phyloP scores from a whole-genome alignment of 1,140 invertebrate genomes.

The Cotesia chilonis region DNA sequence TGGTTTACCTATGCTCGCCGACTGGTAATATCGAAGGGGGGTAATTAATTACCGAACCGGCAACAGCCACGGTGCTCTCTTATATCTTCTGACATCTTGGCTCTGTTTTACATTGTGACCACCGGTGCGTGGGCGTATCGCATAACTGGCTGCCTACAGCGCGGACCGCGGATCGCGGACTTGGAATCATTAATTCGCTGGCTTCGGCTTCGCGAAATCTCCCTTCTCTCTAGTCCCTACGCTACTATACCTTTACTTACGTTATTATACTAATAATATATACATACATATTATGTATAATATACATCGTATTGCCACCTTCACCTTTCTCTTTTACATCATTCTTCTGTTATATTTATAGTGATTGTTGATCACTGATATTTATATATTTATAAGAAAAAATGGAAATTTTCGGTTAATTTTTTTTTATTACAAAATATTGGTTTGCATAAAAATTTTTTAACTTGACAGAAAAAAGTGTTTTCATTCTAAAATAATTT shows the following conservation, averaged over 20 bases:
- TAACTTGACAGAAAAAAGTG: too few species aligned
- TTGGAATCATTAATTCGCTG: conserved; percentile 54
- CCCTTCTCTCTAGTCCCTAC: not conserved
- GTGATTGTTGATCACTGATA: too few species aligned
- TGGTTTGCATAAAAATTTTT: too few species aligned
- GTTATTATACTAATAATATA: not conserved
- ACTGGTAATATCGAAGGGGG: conserved; percentile 42
- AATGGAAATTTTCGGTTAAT: too few species aligned
- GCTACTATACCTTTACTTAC: conserved; percentile 34
- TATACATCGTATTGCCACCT: conserved; percentile 29
- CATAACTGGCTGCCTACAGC: conserved; percentile 47
- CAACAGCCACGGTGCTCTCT: conserved; percentile 45
- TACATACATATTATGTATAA: too few species aligned
- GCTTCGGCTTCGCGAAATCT: not conserved
- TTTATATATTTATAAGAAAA: too few species aligned
- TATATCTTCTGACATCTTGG: conserved; percentile 57
- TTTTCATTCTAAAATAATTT: too few species aligned
- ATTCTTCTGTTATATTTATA: conserved; percentile 18
- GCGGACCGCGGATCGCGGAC: conserved; percentile 36
- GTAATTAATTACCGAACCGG: conserved; percentile 58
- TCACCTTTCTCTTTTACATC: conserved; percentile 45
- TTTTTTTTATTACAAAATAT: too few species aligned
- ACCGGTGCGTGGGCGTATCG: conserved; percentile 56
- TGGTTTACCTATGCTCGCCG: conserved; percentile 17
- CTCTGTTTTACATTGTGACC: conserved; percentile 54